Base-by-base conservation (phyloP, 2,113 vertebrate species). In the Megaleporinus macrocephalus region DNA sequence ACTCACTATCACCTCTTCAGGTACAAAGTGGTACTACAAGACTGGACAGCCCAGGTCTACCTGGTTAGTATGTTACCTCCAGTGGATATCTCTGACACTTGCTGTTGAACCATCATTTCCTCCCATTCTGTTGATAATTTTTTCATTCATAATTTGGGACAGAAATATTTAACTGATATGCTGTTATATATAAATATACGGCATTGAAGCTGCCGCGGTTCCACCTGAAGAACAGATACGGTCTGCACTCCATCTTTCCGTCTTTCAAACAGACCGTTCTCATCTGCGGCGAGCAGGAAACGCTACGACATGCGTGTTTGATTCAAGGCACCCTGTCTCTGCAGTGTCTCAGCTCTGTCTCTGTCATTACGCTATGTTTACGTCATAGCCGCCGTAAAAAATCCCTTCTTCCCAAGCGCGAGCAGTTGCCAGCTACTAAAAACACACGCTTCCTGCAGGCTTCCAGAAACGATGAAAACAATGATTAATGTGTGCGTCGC, bases 321-420 rank as follows among this genome's bases (percentile, higher is more conserved):
- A 91, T 88, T 84, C 62, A 85, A 88, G 72, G 84, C 63, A 79
- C 83, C 81, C 86, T 70, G 51, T 30, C 63, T 81, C 79, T 83
- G 84, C 76, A 76, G 71, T 53, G 61, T 66, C 76, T 82, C 66
- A 79, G 74, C 72, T 78, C 68, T 27, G 68, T 70, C 81, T 41
- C 68, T 63, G 61, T 85, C 85, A 33, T 36, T 65, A 76, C 9
- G n/a, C 62, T 65, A 16, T n/a, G 44, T 51, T 87, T 88, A 78
- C 73, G 72, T 86, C 84, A 86, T 79, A 22, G 22, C 26, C n/a
- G 0, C 33, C 0, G 33, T 75, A 59, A 76, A 59, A 30, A 30
- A 9, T 44, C 18, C 16, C 4, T 16, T 26, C 14, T 61, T 73
- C n/a, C 10, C 47, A 76, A 68, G 24, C 18, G 20, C 20, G 0